phyloP scores from a whole-genome alignment of 2,888 invertebrate genomes.

The Reticulitermes lucifugus region DNA sequence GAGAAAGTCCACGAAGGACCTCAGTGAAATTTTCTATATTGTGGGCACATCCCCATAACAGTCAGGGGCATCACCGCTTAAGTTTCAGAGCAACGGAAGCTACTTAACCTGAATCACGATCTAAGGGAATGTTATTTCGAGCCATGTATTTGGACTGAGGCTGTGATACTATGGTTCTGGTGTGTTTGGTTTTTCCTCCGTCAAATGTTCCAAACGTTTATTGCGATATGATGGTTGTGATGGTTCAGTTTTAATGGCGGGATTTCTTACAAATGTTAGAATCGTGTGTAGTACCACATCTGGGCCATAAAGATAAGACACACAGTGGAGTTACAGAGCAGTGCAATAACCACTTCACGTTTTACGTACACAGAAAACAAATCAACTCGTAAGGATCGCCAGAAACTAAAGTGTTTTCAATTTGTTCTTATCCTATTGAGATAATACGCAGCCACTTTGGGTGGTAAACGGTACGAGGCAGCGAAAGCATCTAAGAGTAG shows the following conservation, averaged over 20 bases:
- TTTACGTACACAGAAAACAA: neutral
- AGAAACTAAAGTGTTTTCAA: neutral
- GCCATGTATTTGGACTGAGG: too few species aligned
- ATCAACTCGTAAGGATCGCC: neutral
- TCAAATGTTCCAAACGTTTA: too few species aligned
- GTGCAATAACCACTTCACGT: neutral
- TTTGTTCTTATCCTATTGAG: neutral
- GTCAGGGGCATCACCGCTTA: too few species aligned
- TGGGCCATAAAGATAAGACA: constrained; percentile 32
- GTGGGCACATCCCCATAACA: too few species aligned
- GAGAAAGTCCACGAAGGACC: too few species aligned
- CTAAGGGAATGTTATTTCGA: too few species aligned
- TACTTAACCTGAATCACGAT: too few species aligned
- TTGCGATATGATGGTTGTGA: too few species aligned
- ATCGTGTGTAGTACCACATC: neutral
- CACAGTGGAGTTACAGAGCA: neutral
- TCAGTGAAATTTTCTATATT: too few species aligned
- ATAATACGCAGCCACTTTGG: neutral
- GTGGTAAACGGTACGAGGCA: neutral
- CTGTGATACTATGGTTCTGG: too few species aligned
- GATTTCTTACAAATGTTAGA: constrained; percentile 5
- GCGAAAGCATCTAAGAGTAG: neutral
- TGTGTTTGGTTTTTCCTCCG: too few species aligned
- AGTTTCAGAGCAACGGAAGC: too few species aligned
- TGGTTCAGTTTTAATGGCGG: neutral